A percentile compares a stretch with the other conserved stretches of the same genome.
phyloP scores from a whole-genome alignment of 2,888 invertebrate species.

The Serripes groenlandicus region DNA sequence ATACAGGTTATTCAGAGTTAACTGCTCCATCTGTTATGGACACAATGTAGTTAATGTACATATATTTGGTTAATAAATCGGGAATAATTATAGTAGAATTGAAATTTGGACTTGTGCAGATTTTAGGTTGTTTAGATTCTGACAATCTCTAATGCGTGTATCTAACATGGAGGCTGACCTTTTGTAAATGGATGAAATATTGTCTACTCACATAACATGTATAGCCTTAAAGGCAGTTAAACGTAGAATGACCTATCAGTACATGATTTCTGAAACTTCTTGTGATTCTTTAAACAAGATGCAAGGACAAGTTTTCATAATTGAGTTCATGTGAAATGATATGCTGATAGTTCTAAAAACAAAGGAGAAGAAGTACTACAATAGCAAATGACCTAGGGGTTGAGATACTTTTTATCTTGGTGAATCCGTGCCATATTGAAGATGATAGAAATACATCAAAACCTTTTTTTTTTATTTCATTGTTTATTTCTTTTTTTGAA shows the following conservation, averaged over 20 bases:
- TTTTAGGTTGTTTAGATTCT: too few relatives aligned
- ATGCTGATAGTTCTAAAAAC: background rate
- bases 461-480: constrained; percentile 31
- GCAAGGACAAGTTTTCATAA: background rate
- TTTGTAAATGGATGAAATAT: background rate
- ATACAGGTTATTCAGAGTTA: too few relatives aligned
- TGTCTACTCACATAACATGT: background rate
- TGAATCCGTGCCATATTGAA: constrained; percentile 56
- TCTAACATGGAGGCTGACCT: too few relatives aligned
- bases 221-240: constrained; percentile 1
- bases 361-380: background rate
- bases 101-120: too few relatives aligned
- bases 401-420: background rate
- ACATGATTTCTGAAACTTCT: background rate
- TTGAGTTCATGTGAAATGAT: background rate
- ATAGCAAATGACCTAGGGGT: background rate
- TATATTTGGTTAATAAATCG: too few relatives aligned
- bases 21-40: too few relatives aligned
- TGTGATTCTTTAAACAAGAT: background rate
- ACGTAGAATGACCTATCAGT: background rate
- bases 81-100: too few relatives aligned
- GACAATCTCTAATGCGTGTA: too few relatives aligned
- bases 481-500: constrained; percentile 2
- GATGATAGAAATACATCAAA: constrained; percentile 47
- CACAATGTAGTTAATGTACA: too few relatives aligned